Conservation (phyloP, 2,797 vertebrate species). For the Gymnoscopelus braueri region DNA sequence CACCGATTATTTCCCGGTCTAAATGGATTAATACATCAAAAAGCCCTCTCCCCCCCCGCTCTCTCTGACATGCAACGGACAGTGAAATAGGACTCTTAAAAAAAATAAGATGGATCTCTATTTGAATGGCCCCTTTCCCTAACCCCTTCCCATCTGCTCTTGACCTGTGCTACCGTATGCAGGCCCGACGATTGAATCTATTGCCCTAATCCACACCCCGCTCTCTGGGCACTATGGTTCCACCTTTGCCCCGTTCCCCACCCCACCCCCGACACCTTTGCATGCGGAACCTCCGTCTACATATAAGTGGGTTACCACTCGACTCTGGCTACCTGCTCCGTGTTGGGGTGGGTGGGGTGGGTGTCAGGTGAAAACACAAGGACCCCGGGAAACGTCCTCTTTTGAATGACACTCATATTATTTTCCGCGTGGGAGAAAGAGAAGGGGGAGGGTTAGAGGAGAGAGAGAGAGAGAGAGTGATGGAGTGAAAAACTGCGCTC, state of each 20-base stretch:
- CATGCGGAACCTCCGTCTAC: constrained; percentile 21
- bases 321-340: constrained; percentile 39
- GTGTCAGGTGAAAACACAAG: constrained; percentile 43
- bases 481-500: constrained; percentile 58
- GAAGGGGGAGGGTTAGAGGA: constrained; percentile 25
- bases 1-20: too few species aligned
- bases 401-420: constrained; percentile 80
- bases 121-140: constrained; percentile 37
- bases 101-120: too few species aligned
- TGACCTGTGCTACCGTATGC: constrained; percentile 41
- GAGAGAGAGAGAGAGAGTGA: constrained; percentile 33
- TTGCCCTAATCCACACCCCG: constrained; percentile 40
- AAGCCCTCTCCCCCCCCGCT: not conserved
- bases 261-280: constrained; percentile 36
- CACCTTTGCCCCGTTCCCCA: constrained; percentile 32
- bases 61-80: constrained; percentile 12
- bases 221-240: constrained; percentile 1
- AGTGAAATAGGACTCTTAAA: constrained; percentile 39
- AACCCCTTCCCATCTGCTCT: constrained; percentile 29
- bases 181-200: constrained; percentile 59
- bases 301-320: constrained; percentile 69
- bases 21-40: not conserved
- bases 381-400: constrained; percentile 60
- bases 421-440: constrained; percentile 49
- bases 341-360: constrained; percentile 6